Evolutionary conservation across 2,888 invertebrate genomes (phyloP).

Genomic region (Calameuta pallipes): DNA sequence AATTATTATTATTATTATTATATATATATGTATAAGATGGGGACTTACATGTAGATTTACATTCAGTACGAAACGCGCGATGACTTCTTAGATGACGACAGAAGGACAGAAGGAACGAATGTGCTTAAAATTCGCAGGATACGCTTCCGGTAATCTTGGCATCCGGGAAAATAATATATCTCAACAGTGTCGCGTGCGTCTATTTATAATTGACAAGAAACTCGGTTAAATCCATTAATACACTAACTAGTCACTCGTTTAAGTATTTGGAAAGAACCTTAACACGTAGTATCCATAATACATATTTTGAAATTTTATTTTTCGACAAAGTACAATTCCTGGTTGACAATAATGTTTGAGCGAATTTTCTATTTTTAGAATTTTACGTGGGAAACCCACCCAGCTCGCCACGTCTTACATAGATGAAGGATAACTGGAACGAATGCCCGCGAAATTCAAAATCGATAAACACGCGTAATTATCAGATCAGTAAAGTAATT

Average conservation of each 20-base stretch:
- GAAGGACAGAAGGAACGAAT: not conserved
- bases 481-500: not conserved
- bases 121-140: not conserved
- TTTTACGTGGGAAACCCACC: not conserved
- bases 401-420: not conserved
- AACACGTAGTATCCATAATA: too few relatives aligned
- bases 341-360: not conserved
- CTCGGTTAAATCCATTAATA: not conserved
- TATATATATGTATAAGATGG: too few relatives aligned
- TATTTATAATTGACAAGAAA: not conserved
- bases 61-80: not conserved
- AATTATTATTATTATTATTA: not conserved
- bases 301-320: not conserved
- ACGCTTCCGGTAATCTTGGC: not conserved
- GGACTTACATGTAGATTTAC: not conserved
- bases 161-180: not conserved
- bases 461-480: not conserved
- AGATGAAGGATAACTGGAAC: not conserved
- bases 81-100: not conserved
- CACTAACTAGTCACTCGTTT: not conserved
- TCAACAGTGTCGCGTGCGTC: not conserved
- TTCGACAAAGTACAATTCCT: not conserved
- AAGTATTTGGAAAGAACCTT: not conserved
- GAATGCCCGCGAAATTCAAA: not conserved
- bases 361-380: not conserved